phyloP scores from a whole-genome alignment of 2,113 vertebrate genomes.

The Platichthys stellatus region DNA sequence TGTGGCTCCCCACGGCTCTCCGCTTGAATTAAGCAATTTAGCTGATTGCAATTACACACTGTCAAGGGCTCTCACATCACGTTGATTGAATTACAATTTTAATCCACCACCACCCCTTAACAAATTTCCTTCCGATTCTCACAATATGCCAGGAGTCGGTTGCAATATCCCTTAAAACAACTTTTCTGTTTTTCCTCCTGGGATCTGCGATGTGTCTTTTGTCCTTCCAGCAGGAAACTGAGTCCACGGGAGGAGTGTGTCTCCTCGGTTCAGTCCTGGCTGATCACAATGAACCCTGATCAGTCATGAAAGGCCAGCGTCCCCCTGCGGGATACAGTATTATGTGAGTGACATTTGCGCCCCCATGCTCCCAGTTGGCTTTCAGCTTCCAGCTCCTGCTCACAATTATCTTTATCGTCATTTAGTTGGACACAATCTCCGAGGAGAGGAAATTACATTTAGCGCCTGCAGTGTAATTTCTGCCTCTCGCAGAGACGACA shows the following conservation, averaged over 20 bases:
- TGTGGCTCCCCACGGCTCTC: conserved; percentile 57
- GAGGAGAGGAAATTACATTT: conserved; percentile 38
- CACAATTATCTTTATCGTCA: conserved; percentile 48
- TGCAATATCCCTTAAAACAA: conserved; percentile 40
- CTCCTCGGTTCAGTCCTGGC: conserved; percentile 8
- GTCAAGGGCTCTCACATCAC: conserved; percentile 68
- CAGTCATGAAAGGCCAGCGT: conserved; percentile 38
- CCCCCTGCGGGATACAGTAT: conserved; percentile 28
- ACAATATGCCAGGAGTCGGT: conserved; percentile 56
- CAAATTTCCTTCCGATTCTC: conserved; percentile 42
- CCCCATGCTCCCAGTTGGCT: conserved; percentile 40
- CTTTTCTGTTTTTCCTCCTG: conserved; percentile 17
- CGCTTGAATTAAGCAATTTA: conserved; percentile 68
- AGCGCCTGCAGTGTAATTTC: background rate
- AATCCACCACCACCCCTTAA: conserved; percentile 51
- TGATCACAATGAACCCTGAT: conserved; percentile 36
- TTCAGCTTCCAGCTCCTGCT: conserved; percentile 36
- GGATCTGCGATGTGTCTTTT: background rate
- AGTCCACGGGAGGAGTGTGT: background rate
- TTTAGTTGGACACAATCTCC: conserved; percentile 37
- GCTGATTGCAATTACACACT: conserved; percentile 76
- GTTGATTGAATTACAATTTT: conserved; percentile 65
- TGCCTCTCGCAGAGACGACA: background rate
- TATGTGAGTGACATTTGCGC: conserved; percentile 51
- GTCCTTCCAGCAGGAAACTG: background rate